Evolutionary conservation across 2,797 vertebrate genomes (phyloP).

Genomic region (Karalla daura): DNA sequence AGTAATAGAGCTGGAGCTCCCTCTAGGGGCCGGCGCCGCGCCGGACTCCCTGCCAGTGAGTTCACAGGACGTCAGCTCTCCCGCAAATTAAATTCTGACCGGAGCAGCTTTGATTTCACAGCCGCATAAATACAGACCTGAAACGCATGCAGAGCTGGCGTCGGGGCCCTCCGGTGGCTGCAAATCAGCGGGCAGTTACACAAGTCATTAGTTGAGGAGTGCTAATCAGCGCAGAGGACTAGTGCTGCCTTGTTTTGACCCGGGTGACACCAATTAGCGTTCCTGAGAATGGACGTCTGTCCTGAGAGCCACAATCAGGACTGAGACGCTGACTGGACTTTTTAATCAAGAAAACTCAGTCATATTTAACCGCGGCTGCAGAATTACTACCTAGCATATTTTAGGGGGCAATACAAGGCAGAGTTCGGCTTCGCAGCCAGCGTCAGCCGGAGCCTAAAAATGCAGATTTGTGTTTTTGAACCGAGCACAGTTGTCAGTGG

Average conservation of each 20-base stretch:
- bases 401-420: too few relatives aligned
- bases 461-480: slow-evolving; percentile 9
- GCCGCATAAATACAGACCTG: neutral
- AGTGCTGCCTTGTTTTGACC: neutral
- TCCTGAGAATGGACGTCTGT: neutral
- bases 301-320: neutral
- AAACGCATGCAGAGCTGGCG: neutral
- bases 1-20: slow-evolving; percentile 63
- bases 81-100: slow-evolving; percentile 28
- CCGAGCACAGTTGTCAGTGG: slow-evolving; percentile 8
- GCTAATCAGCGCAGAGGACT: neutral
- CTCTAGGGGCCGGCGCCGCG: slow-evolving; percentile 57
- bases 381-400: too few relatives aligned
- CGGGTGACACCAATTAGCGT: neutral
- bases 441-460: neutral
- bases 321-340: neutral
- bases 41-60: slow-evolving; percentile 3
- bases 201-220: slow-evolving; percentile 2
- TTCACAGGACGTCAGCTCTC: slow-evolving; percentile 5
- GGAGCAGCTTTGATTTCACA: slow-evolving; percentile 14
- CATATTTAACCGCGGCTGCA: neutral
- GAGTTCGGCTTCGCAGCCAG: neutral
- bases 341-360: neutral
- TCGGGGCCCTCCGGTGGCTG: too few relatives aligned
- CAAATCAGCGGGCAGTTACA: neutral